Percentiles rank a stretch among this genome's conserved stretches.
These are phyloP conservation scores for Cheilinus undulatus DNA, from an alignment of 2,113 vertebrate species.

Conservation along the genomic window DNA sequence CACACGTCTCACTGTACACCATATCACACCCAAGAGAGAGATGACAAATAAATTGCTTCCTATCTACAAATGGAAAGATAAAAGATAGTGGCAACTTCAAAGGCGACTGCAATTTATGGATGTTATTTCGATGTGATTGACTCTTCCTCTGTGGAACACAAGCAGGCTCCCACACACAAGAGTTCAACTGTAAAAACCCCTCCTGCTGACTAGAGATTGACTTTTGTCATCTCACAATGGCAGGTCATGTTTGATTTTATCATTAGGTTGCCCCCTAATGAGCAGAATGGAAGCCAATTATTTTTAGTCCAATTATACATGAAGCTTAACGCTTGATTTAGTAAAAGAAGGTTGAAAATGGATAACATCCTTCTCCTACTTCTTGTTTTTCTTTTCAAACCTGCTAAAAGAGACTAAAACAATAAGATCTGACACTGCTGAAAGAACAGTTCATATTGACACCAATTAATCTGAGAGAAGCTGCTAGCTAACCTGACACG, in stretches of 20 bases:
- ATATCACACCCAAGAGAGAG: conserved; percentile 35
- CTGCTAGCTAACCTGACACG: too few species aligned
- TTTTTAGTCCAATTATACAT: conserved; percentile 18
- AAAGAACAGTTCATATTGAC: background rate
- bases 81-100: conserved; percentile 50
- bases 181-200: conserved; percentile 9
- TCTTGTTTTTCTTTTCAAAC: background rate
- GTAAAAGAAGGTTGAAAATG: background rate
- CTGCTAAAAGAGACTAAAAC: background rate
- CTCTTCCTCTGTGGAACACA: conserved; percentile 1
- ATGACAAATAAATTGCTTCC: conserved; percentile 66
- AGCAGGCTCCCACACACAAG: background rate
- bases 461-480: background rate
- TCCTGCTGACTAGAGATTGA: background rate
- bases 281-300: conserved; percentile 26
- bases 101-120: conserved; percentile 30
- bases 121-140: conserved; percentile 21
- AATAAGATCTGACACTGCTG: background rate
- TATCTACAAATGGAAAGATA: conserved; percentile 58
- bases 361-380: background rate
- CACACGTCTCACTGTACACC: conserved; percentile 24
- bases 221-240: conserved; percentile 1
- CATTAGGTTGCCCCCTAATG: background rate
- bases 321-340: conserved; percentile 5
- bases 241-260: conserved; percentile 12